These are phyloP conservation scores for Leptinotarsa haldemani DNA, from an alignment of 2,888 invertebrate genomes.

Conservation along the genomic window DNA sequence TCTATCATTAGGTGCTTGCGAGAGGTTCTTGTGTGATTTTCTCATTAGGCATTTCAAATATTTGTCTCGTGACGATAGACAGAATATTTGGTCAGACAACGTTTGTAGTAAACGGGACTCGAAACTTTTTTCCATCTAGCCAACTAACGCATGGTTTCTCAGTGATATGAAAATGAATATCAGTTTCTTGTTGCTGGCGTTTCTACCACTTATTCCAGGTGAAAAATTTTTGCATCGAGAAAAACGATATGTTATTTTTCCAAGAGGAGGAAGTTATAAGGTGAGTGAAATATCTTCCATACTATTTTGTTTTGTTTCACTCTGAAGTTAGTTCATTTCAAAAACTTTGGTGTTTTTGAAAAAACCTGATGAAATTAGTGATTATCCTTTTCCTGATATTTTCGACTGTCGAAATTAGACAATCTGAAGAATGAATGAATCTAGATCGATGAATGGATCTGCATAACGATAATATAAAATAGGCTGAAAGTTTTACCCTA, in stretches of 20 bases:
- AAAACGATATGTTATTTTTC: constrained; percentile 50
- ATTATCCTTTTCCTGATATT: no score
- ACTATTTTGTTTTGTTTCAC: no score
- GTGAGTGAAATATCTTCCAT: constrained; percentile 41
- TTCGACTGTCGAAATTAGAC: no score
- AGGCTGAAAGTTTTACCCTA: no score
- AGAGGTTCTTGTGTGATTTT: background rate
- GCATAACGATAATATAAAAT: no score
- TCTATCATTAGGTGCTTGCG: background rate
- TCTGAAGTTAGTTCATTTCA: no score
- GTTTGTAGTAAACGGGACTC: background rate
- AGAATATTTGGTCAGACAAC: background rate
- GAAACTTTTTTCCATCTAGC: background rate
- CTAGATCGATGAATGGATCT: no score
- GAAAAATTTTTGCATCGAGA: constrained; percentile 3
- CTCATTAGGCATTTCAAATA: background rate
- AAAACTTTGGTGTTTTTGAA: no score
- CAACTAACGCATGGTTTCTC: background rate
- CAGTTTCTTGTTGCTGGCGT: background rate
- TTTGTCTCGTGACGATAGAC: background rate
- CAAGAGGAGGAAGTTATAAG: constrained; percentile 57
- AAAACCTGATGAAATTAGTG: no score
- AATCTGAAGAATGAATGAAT: no score
- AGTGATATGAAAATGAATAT: background rate
- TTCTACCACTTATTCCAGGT: background rate